Evolutionary conservation across 2,797 vertebrate genomes (phyloP).

Genomic region (Petrocephalus sullivani): DNA sequence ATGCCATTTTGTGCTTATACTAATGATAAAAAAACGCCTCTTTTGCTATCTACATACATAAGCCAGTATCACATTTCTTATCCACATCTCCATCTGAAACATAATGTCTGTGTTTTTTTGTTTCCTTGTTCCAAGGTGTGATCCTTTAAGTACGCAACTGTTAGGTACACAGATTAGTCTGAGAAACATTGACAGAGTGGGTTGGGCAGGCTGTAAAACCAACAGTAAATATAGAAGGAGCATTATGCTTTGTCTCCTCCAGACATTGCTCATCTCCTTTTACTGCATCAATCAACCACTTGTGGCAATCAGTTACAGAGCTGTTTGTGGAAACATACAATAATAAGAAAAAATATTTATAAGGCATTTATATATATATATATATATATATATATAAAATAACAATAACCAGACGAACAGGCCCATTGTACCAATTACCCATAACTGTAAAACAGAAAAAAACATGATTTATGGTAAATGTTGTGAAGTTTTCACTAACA

Average conservation of each 20-base stretch:
- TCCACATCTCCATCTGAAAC: background rate
- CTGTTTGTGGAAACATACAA: background rate
- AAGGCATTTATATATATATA: background rate
- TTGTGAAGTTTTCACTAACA: background rate
- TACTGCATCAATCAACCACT: background rate
- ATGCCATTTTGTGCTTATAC: background rate
- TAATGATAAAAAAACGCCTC: constrained; percentile 32
- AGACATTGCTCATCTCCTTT: background rate
- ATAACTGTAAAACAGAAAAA: constrained; percentile 13
- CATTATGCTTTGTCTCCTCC: background rate
- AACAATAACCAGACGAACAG: background rate
- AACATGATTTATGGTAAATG: constrained; percentile 14
- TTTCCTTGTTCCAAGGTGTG: background rate
- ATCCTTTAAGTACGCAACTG: constrained; percentile 5
- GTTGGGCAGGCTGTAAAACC: background rate
- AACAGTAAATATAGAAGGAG: background rate
- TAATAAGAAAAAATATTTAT: background rate
- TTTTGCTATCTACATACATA: constrained; percentile 40
- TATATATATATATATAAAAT: background rate
- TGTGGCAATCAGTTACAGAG: background rate
- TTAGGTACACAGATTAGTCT: background rate
- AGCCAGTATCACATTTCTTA: background rate
- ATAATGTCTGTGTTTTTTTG: background rate
- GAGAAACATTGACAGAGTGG: constrained; percentile 1
- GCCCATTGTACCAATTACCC: background rate